Conservation (phyloP, 2,113 vertebrate species). For the Epinephelus fuscoguttatus region DNA sequence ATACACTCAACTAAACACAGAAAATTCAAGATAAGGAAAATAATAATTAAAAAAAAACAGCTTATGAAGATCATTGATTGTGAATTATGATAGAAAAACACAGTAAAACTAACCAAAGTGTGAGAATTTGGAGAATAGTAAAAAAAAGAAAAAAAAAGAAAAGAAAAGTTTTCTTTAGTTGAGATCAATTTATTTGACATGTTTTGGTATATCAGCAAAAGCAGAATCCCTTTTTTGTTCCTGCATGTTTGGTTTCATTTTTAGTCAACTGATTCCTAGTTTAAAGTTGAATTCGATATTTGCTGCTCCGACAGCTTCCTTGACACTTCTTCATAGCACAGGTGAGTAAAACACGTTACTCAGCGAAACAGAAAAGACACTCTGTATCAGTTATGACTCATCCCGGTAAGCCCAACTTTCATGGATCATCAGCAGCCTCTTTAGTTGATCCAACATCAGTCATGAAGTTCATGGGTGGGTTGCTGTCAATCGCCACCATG, state of each 20-base stretch:
- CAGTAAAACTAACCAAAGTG: not conserved
- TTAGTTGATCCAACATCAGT: conserved; percentile 75
- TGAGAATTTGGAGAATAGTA: too few species aligned
- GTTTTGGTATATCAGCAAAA: too few species aligned
- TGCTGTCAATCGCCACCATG: conserved; percentile 68
- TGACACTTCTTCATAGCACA: not conserved
- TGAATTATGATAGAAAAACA: not conserved
- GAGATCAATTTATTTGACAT: too few species aligned
- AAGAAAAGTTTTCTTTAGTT: too few species aligned
- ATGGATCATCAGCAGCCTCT: conserved; percentile 73
- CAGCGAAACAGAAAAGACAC: not conserved
- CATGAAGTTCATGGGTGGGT: conserved; percentile 73
- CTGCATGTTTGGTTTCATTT: not conserved
- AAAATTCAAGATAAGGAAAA: not conserved
- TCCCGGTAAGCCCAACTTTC: conserved; percentile 73
- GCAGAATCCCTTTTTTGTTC: not conserved
- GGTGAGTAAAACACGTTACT: conserved; percentile 7
- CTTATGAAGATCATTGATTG: not conserved
- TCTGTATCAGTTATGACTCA: conserved; percentile 47
- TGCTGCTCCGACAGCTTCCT: not conserved
- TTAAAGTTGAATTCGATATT: too few species aligned
- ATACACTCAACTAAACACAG: not conserved
- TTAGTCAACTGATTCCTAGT: not conserved
- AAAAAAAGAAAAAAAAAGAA: too few species aligned
- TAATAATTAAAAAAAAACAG: too few species aligned